Percentiles rank a stretch among this genome's conserved stretches.
Conservation (phyloP, 2,888 invertebrate species). For the Falcaria lacertinaria region DNA sequence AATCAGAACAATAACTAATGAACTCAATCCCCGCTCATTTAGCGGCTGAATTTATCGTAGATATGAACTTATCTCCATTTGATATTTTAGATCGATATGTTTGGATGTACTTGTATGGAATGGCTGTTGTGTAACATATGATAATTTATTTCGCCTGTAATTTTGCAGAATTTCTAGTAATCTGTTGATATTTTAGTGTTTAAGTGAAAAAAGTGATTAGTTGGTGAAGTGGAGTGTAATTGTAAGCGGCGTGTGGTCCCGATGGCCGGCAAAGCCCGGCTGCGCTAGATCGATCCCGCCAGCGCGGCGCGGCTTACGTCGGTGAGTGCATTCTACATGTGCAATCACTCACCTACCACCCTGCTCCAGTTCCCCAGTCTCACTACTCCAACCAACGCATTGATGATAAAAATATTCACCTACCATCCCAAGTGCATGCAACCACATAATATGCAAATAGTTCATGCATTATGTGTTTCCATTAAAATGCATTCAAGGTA, state of each 20-base stretch:
- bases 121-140: slow-evolving; percentile 8
- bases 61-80: slow-evolving; percentile 44
- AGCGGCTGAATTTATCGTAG: slow-evolving; percentile 42
- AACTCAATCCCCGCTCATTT: slow-evolving; percentile 33
- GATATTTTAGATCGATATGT: slow-evolving; percentile 55
- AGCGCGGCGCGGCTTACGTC: slow-evolving; percentile 43
- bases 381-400: slow-evolving; percentile 6
- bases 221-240: too few species aligned
- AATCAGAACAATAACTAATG: slow-evolving; percentile 28
- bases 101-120: slow-evolving; percentile 26
- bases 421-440: background rate
- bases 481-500: too few species aligned
- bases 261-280: slow-evolving; percentile 50
- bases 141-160: background rate
- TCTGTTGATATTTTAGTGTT: slow-evolving; percentile 26
- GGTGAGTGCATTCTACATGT: slow-evolving; percentile 42
- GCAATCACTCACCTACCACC: slow-evolving; percentile 12
- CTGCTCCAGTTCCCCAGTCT: slow-evolving; percentile 4
- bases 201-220: slow-evolving; percentile 8
- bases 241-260: slow-evolving; percentile 23
- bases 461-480: too few species aligned
- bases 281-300: slow-evolving; percentile 68
- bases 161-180: background rate
- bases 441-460: slow-evolving; percentile 11
- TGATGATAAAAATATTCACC: slow-evolving; percentile 14